Conservation (phyloP, 2,797 vertebrate genomes). For the Thripadectes ignobilis region DNA sequence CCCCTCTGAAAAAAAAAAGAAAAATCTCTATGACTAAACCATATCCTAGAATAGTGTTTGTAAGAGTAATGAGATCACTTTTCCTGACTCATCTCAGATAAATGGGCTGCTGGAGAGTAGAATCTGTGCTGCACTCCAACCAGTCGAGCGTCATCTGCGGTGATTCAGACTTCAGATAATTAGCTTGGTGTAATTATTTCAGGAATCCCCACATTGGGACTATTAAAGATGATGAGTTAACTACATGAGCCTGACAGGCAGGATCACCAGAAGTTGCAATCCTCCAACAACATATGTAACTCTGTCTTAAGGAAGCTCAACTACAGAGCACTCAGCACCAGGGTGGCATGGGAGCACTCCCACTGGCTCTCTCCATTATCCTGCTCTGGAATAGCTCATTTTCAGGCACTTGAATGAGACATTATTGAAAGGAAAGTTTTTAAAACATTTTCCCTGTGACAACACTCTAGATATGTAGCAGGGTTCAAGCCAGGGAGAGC, state of each 20-base stretch:
- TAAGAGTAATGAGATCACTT: conserved; percentile 6
- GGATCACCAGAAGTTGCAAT: background rate
- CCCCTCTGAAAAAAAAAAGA: background rate
- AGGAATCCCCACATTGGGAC: conserved; percentile 2
- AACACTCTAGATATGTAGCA: background rate
- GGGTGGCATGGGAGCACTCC: background rate
- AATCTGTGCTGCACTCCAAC: background rate
- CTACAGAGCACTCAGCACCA: background rate
- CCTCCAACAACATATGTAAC: background rate
- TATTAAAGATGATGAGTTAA: conserved; percentile 23
- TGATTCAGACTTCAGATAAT: conserved; percentile 24
- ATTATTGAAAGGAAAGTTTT: background rate
- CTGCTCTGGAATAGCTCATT: background rate
- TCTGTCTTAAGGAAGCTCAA: background rate
- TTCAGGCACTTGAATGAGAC: background rate
- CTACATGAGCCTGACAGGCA: background rate
- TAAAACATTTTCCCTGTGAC: background rate
- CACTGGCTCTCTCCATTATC: background rate
- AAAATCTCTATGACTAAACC: background rate
- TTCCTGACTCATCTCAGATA: conserved; percentile 34
- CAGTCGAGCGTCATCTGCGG: background rate
- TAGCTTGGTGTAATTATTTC: conserved; percentile 12
- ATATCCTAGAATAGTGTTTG: background rate
- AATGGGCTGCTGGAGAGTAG: background rate
- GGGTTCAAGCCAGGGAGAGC: background rate